phyloP scores from a whole-genome alignment of 2,888 invertebrate species.

The Rotaria sp. region DNA sequence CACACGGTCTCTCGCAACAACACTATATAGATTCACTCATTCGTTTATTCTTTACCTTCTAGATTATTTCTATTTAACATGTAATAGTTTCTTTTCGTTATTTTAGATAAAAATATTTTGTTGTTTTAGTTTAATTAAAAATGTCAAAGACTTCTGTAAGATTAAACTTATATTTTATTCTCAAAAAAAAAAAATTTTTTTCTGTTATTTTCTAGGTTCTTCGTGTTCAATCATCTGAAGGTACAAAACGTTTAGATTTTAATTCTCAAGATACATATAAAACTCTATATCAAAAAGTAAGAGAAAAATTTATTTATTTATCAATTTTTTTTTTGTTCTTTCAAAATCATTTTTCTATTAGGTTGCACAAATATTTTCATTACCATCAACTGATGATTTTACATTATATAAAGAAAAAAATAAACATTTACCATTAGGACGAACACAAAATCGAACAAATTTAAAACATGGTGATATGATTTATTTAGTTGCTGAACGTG shows the following conservation, averaged over 20 bases:
- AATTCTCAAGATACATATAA: slow-evolving; percentile 3
- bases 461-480: slow-evolving; percentile 38
- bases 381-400: not conserved
- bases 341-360: not conserved
- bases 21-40: not conserved
- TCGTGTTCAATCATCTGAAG: slow-evolving; percentile 35
- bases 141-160: not conserved
- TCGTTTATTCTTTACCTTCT: slow-evolving; percentile 1
- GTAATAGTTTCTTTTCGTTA: not conserved
- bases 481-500: slow-evolving; percentile 30
- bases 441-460: not conserved
- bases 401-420: slow-evolving; percentile 27
- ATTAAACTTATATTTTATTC: no score
- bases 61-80: not conserved
- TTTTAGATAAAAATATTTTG: not conserved
- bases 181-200: no score
- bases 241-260: slow-evolving; percentile 37
- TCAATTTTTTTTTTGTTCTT: no score
- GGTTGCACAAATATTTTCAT: not conserved
- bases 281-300: slow-evolving; percentile 28
- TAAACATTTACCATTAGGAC: not conserved
- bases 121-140: not conserved
- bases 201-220: slow-evolving; percentile 25
- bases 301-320: no score
- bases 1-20: not conserved